Base-by-base conservation (phyloP, 1,140 invertebrate species). In the Drosophila azteca region DNA sequence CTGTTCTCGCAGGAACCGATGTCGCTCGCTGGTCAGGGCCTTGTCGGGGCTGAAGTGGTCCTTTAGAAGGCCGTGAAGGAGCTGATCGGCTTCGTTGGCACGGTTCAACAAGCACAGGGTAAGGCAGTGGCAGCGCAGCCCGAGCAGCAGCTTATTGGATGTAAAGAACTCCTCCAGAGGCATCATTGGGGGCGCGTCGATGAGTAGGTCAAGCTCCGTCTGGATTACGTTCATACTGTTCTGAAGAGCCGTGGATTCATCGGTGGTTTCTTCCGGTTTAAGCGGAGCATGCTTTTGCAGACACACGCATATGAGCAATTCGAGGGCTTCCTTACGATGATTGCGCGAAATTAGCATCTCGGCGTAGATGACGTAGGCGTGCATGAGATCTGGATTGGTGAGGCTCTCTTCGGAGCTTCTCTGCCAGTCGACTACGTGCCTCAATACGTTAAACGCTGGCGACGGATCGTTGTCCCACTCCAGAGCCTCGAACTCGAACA, bases 401-500 rank as follows among this genome's bases (percentile, higher is more conserved):
- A 45, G 13, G 3, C 7, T 15, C 3, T 8, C 2, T 0, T 11
- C 13, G 6, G 2, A 6, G 11, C 41, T 15, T 1, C 26, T 8
- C 3, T 59, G 31, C 0, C 7, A 77, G 2, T 54, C 31, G 29
- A 93, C 84, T 3, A 93, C 71, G 43, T 84, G 91, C 51, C 87
- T 80, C 41, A 93, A 93, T 43, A 94, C 93, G 6, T 48, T 51
- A 6, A 62, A 67, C 0, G 41, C 51, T 1, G 17, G 43, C 39
- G 91, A 91, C 0, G 93, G 39, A 41, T 92, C 92, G 59, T 79
- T 92, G 2, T 93, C 90, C 4, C 78, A 54, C 64, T 92, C 92
- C 13, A 93, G 88, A 0, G 46, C 22, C 88, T 94, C 94, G 41
- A 90, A 87, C 85, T 95, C 94, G 72, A 94, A 93, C 39, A 95